phyloP scores from a whole-genome alignment of 1,140 invertebrate genomes.

The Philopotamus ludificatus region DNA sequence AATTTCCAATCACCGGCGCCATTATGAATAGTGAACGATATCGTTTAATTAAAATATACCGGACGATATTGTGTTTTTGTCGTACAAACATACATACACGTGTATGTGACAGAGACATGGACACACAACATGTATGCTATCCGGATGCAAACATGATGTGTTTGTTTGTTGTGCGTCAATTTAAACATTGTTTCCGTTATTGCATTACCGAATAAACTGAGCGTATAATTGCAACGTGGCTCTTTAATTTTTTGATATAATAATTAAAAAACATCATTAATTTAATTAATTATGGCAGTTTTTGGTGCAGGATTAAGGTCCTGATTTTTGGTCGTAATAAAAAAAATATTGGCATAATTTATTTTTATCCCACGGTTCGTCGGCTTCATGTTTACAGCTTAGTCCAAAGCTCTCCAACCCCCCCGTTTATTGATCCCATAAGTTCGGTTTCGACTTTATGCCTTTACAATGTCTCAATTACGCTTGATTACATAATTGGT shows the following conservation, averaged over 20 bases:
- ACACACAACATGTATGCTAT: too few species aligned
- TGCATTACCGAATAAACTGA: neutral
- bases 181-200: neutral
- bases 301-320: neutral
- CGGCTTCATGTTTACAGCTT: neutral
- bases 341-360: too few species aligned
- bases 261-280: too few species aligned
- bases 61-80: too few species aligned
- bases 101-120: too few species aligned
- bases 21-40: too few species aligned
- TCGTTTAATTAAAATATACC: too few species aligned
- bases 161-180: too few species aligned
- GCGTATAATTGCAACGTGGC: neutral
- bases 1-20: too few species aligned
- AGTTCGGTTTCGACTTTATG: neutral
- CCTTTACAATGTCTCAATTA: slow-evolving; percentile 22
- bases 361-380: neutral
- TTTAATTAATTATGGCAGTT: neutral
- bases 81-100: too few species aligned
- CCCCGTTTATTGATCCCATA: neutral
- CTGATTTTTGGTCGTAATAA: too few species aligned
- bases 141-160: too few species aligned
- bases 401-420: neutral
- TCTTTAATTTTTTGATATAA: neutral
- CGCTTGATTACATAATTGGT: slow-evolving; percentile 17